A percentile compares a stretch with the other conserved stretches of the same genome.
Conservation (phyloP, 2,113 vertebrate species). For the Phrynocephalus versicolor region DNA sequence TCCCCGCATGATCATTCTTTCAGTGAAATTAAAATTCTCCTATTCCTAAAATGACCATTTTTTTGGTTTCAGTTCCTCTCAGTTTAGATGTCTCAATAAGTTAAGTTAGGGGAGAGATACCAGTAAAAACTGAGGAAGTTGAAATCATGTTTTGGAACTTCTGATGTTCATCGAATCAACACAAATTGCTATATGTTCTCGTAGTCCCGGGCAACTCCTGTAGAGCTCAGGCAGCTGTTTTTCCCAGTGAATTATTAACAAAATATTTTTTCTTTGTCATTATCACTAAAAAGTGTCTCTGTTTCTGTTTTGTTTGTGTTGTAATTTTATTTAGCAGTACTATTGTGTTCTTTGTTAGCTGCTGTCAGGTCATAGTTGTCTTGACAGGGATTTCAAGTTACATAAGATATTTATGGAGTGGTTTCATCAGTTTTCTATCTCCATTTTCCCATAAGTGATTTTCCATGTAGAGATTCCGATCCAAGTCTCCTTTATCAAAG, state of each 20-base stretch:
- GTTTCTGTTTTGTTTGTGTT: not conserved
- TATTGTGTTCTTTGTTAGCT: no score
- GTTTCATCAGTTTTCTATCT: no score
- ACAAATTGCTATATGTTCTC: no score
- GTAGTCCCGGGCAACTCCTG: not conserved
- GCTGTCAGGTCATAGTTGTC: no score
- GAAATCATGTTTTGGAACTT: not conserved
- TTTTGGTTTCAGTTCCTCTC: constrained; percentile 1
- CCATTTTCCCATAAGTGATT: no score
- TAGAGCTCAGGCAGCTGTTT: not conserved
- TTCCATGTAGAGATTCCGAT: no score
- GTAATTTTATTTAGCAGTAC: not conserved
- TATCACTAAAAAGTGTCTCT: not conserved
- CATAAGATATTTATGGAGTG: no score
- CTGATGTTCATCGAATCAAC: not conserved
- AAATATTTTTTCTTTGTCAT: not conserved
- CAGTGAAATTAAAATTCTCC: not conserved
- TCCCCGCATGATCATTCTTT: not conserved
- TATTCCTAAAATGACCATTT: not conserved
- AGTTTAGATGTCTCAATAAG: not conserved
- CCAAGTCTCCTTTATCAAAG: no score
- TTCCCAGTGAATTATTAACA: not conserved
- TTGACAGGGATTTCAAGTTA: no score
- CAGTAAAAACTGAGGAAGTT: not conserved
- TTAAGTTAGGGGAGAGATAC: constrained; percentile 10